Percentiles rank a stretch among this genome's conserved stretches.
Conservation (phyloP, 2,797 vertebrate genomes). For the Aulostomus chinensis region DNA sequence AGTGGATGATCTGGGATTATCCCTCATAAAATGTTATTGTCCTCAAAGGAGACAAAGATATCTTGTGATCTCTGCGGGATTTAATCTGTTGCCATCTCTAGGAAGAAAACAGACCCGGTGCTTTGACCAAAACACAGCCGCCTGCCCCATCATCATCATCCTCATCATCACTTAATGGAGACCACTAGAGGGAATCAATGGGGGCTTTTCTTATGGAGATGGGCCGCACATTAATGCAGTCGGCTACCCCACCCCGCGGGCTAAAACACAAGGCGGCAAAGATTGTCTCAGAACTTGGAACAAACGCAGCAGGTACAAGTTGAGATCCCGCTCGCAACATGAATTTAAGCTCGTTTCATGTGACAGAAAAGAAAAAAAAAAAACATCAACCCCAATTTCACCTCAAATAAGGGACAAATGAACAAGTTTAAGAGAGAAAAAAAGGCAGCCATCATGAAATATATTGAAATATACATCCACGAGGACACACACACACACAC, state of each 20-base stretch:
- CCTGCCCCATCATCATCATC: slow-evolving; percentile 66
- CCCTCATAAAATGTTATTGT: slow-evolving; percentile 84
- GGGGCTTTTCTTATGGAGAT: slow-evolving; percentile 78
- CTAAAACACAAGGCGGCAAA: slow-evolving; percentile 46
- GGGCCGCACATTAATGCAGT: slow-evolving; percentile 55
- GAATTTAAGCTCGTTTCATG: too few relatives aligned
- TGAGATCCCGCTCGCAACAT: too few relatives aligned
- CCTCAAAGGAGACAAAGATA: slow-evolving; percentile 77
- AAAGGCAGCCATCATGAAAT: too few relatives aligned
- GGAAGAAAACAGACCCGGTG: slow-evolving; percentile 61
- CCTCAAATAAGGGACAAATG: too few relatives aligned
- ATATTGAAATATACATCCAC: neutral
- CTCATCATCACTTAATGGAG: slow-evolving; percentile 70
- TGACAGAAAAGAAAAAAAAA: too few relatives aligned
- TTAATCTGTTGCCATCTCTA: slow-evolving; percentile 78
- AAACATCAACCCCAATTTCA: too few relatives aligned
- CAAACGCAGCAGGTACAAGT: slow-evolving; percentile 1
- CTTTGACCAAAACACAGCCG: slow-evolving; percentile 78
- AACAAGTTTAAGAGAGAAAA: too few relatives aligned
- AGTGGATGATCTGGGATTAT: slow-evolving; percentile 83
- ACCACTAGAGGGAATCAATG: slow-evolving; percentile 68
- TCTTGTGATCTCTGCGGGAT: slow-evolving; percentile 80
- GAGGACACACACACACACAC: slow-evolving; percentile 8
- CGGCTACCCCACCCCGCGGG: slow-evolving; percentile 59
- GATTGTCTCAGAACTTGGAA: slow-evolving; percentile 8